Conservation (phyloP, 2,113 vertebrate species). For the Muscicapa adusta region DNA sequence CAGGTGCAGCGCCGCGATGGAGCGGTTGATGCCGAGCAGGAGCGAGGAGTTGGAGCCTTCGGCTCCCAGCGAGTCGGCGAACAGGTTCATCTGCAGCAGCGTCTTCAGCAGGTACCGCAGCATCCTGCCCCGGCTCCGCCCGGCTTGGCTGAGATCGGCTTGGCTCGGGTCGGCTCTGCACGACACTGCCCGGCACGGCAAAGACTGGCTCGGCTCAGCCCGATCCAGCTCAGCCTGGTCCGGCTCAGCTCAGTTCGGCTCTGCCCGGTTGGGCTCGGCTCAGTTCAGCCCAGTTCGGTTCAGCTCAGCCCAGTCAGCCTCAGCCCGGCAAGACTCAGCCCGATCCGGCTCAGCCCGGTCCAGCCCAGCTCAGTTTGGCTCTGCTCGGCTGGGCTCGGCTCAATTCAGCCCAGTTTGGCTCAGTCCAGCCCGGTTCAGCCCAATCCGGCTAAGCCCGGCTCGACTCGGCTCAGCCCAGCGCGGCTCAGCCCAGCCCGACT, state of each 20-base stretch:
- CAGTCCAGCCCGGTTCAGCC: background rate
- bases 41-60: conserved; percentile 77
- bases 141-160: background rate
- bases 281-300: fast-evolving
- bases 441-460: fast-evolving
- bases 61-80: conserved; percentile 82
- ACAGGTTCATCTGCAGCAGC: conserved; percentile 95
- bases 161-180: background rate
- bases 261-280: background rate
- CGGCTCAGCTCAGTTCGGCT: background rate
- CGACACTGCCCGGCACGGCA: background rate
- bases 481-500: background rate
- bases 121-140: conserved; percentile 66
- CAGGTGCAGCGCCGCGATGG: conserved; percentile 74
- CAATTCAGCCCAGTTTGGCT: background rate
- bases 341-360: background rate
- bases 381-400: background rate
- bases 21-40: conserved; percentile 78
- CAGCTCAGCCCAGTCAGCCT: too few relatives aligned
- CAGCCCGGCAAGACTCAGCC: too few relatives aligned
- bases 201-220: background rate
- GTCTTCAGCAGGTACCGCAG: conserved; percentile 95
- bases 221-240: background rate
- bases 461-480: background rate
- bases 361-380: fast-evolving